Evolutionary conservation across 2,797 vertebrate species (phyloP).

Genomic region (Cetoscarus ocellatus): DNA sequence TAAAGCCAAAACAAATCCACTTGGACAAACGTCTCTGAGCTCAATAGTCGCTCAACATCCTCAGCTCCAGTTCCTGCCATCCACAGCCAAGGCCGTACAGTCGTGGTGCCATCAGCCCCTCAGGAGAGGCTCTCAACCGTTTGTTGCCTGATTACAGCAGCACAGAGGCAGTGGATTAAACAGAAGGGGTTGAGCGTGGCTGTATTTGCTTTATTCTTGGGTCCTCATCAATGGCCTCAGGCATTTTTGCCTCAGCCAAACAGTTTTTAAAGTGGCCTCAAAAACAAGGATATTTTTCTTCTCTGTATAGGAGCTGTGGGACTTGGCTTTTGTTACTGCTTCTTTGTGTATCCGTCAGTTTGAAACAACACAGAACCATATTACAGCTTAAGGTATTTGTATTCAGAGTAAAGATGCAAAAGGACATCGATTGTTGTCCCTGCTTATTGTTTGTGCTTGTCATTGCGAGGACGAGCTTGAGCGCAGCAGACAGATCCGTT

Average conservation of each 20-base stretch:
- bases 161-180: conserved; percentile 30
- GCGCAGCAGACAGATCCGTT: conserved; percentile 57
- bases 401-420: conserved; percentile 46
- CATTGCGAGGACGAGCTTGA: conserved; percentile 63
- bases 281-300: conserved; percentile 26
- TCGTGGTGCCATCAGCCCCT: conserved; percentile 29
- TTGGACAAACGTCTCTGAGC: conserved; percentile 18
- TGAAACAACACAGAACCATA: conserved; percentile 30
- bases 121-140: conserved; percentile 27
- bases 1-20: not conserved
- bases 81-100: conserved; percentile 5
- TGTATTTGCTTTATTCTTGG: conserved; percentile 26
- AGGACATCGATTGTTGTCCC: conserved; percentile 45
- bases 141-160: conserved; percentile 37
- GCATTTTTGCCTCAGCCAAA: conserved; percentile 25
- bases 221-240: conserved; percentile 33
- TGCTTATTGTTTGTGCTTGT: conserved; percentile 65
- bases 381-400: conserved; percentile 25
- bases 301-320: conserved; percentile 6
- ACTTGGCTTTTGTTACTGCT: conserved; percentile 18
- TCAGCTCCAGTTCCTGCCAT: conserved; percentile 18
- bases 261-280: conserved; percentile 19
- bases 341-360: conserved; percentile 29
- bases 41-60: conserved; percentile 29
- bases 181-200: conserved; percentile 12